Conservation (phyloP, 2,797 vertebrate species). For the Onychomys arenicola region DNA sequence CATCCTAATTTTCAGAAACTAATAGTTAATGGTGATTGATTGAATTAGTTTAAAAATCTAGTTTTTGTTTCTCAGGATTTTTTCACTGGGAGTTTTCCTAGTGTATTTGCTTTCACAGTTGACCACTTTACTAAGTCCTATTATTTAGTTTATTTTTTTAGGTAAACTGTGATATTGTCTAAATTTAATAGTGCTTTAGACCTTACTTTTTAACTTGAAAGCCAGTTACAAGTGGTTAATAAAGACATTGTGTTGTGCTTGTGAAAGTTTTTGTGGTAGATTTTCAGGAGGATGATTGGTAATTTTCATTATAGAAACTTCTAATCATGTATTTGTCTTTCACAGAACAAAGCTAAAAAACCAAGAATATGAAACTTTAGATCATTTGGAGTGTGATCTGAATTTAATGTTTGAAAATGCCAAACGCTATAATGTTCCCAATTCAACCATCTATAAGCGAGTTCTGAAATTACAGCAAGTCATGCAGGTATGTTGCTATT, state of each 20-base stretch:
- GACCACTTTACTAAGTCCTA: neutral
- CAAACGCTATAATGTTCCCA: slow-evolving; percentile 97
- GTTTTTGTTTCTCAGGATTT: neutral
- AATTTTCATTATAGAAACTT: slow-evolving; percentile 41
- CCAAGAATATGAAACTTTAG: slow-evolving; percentile 96
- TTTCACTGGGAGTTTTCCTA: slow-evolving; percentile 32
- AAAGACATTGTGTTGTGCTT: neutral
- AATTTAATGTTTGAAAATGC: slow-evolving; percentile 99
- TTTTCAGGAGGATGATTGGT: slow-evolving; percentile 33
- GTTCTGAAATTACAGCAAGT: slow-evolving; percentile 98
- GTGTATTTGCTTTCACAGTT: slow-evolving; percentile 45
- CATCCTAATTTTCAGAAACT: slow-evolving; percentile 52
- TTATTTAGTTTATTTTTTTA: slow-evolving; percentile 49
- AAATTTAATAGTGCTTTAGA: slow-evolving; percentile 32
- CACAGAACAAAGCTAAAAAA: slow-evolving; percentile 97
- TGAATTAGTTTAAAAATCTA: slow-evolving; percentile 30
- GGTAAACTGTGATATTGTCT: slow-evolving; percentile 30
- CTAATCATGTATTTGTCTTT: slow-evolving; percentile 70
- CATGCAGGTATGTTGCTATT: slow-evolving; percentile 92
- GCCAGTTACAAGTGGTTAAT: neutral
- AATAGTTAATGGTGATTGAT: slow-evolving; percentile 8
- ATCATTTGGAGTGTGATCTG: slow-evolving; percentile 96
- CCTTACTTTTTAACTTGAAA: slow-evolving; percentile 31
- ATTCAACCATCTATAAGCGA: slow-evolving; percentile 98
- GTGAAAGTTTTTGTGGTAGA: slow-evolving; percentile 29